Evolutionary conservation across 2,888 invertebrate species (phyloP), one percentile per base, ranked within the genome.

Genomic region (Lacanobia oleracea): DNA sequence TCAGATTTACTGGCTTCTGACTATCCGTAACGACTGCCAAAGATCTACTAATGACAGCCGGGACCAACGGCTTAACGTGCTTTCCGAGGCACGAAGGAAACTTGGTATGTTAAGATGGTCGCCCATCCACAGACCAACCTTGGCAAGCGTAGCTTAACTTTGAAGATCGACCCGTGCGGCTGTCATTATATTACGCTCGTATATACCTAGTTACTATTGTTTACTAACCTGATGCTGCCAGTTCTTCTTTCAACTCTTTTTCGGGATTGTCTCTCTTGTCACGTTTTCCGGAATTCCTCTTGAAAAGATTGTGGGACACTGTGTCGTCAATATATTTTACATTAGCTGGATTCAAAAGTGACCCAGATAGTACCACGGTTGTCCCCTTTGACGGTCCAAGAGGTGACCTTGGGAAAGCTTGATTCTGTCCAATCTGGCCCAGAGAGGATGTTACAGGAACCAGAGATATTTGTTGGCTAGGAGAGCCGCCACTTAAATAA

Each of bases 281-380:
- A 7, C 96, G 91, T 84, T 94, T 95, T n/a, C 40, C 59, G 1
- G 94, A 93, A 79, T 94, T 90, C 78, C 97, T 93, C 86, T 96
- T 97, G 84, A 94, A 97, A 40, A 97, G 83, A 74, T 94, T 94
- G 85, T 97, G 97, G 14, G 76, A 69, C 0, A 92, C 88, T 12
- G 92, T 87, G 51, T 96, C 96, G 82, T 97, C 97, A 50, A 97
- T 95, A 78, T 96, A 97, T 89, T 97, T 97, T 0, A 97, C 96
- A 86, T 97, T 97, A 5, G 97, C 96, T 37, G 97, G 96, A 85
- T 97, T 97, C 5, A 96, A 87, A 45, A 96, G 90, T 0, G 94
- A 94, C 2, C 95, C 93, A 9, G 96, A 94, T 33, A 96, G 85
- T 12, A 93, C 77, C 0, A 96, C 92, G 2, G 93, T 91, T 2